Conservation (phyloP, 2,797 vertebrate species). For the Taenioides sp. region DNA sequence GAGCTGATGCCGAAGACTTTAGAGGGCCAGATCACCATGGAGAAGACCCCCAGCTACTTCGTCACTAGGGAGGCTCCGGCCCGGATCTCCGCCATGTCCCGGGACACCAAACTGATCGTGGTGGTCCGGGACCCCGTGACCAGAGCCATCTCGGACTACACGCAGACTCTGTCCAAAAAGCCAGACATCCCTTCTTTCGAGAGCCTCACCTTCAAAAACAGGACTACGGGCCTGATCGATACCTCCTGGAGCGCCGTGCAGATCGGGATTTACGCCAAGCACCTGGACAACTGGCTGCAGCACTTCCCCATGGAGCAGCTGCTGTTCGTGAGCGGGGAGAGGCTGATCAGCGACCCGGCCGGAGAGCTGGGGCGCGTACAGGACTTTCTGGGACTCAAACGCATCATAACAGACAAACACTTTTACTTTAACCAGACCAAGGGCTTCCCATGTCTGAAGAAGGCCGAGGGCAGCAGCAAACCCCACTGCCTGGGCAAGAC, state of each 20-base stretch:
- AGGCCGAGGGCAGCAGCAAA: slow-evolving; percentile 85
- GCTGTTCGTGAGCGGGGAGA: slow-evolving; percentile 83
- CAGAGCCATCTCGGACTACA: slow-evolving; percentile 91
- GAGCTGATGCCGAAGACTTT: slow-evolving; percentile 90
- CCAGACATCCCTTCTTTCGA: slow-evolving; percentile 83
- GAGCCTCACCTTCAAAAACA: slow-evolving; percentile 85
- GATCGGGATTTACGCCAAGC: slow-evolving; percentile 87
- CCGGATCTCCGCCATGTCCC: slow-evolving; percentile 87
- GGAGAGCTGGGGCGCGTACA: slow-evolving; percentile 84
- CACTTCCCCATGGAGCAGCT: slow-evolving; percentile 84
- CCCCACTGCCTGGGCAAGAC: slow-evolving; percentile 86
- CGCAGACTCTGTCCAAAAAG: slow-evolving; percentile 85
- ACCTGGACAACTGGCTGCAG: slow-evolving; percentile 87
- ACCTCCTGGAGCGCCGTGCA: slow-evolving; percentile 85
- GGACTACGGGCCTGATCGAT: slow-evolving; percentile 84
- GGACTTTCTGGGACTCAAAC: slow-evolving; percentile 84
- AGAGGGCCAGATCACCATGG: slow-evolving; percentile 95
- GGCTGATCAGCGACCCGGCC: slow-evolving; percentile 82
- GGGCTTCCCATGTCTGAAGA: slow-evolving; percentile 85
- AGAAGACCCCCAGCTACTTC: slow-evolving; percentile 93
- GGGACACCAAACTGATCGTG: slow-evolving; percentile 88
- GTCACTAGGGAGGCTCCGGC: slow-evolving; percentile 88
- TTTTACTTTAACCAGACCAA: slow-evolving; percentile 89
- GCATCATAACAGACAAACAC: slow-evolving; percentile 87
- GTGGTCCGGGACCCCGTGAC: slow-evolving; percentile 92